Evolutionary conservation across 2,797 vertebrate genomes (phyloP), one percentile per base, ranked within the genome.

Genomic region (Chrosomus eos): DNA sequence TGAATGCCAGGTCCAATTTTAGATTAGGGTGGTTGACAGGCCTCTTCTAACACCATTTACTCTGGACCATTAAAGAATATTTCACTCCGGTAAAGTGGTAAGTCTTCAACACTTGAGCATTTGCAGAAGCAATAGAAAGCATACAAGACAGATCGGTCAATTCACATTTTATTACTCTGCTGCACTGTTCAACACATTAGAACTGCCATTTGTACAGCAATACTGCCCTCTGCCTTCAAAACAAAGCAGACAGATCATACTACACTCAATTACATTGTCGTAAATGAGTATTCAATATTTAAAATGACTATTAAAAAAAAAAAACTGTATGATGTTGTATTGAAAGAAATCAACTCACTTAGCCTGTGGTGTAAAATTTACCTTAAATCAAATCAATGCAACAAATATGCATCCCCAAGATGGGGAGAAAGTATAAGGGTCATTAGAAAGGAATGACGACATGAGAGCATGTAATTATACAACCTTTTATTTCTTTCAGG

Each of bases 1-100:
- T 84, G 84, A 90, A 93, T 90, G 87, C 88, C 89, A 87, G 84
- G 67, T 86, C 89, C 88, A 80, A 89, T 91, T 92, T 92, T 91
- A 91, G 90, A 89, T 81, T 74, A 68, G 87, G 43, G n/a, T 7
- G n/a, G 74, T 81, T 64, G 55, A 74, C 38, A 51, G 18, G 0
- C 43, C 55, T 70, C 75, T 72, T 74, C 18, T 73, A 21, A 18
- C 23, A 33, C 36, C 45, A 58, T 40, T 75, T 70, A 66, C 79
- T 77, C 51, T 40, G 14, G 40, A 21, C 76, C 71, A 76, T 58
- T 14, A 21, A 60, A 38, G 7, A 23, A 40, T 45, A 70, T 26
- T 76, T 86, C 58, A 81, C 55, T 53, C 40, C 0, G 2, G 68
- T 33, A 28, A 78, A 68, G 21, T 21, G 14, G 31, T 2, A 70